These are phyloP conservation scores for Psilopogon haemacephalus DNA, from an alignment of 2,113 vertebrate genomes.

Conservation along the genomic window DNA sequence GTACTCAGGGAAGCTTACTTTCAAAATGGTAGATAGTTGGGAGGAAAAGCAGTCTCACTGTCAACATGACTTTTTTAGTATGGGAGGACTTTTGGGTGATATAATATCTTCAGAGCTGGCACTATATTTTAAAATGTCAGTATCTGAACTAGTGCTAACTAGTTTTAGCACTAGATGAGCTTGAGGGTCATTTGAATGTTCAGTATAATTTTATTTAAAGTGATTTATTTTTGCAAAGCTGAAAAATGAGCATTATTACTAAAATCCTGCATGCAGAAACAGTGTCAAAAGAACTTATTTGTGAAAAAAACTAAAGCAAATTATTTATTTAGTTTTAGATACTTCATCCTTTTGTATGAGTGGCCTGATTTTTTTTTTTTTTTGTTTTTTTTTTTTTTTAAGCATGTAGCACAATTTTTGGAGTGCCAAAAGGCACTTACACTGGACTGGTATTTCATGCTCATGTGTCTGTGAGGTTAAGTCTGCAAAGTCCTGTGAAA, in stretches of 20 bases:
- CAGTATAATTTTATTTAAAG: not conserved
- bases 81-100: not conserved
- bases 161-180: not conserved
- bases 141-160: not conserved
- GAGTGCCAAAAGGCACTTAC: not conserved
- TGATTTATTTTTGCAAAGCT: not conserved
- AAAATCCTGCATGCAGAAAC: not conserved
- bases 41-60: not conserved
- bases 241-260: not conserved
- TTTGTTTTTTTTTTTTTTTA: not conserved
- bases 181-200: not conserved
- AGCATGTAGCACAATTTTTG: not conserved
- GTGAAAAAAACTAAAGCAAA: not conserved
- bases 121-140: not conserved
- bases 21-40: not conserved
- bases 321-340: not conserved
- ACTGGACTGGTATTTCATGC: not conserved
- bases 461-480: not conserved
- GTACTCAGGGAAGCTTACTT: not conserved
- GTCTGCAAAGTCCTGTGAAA: not conserved
- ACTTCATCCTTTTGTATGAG: not conserved
- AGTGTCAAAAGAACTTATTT: not conserved
- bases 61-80: not conserved
- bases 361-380: not conserved
- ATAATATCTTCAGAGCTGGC: not conserved